Conservation (phyloP, 2,113 vertebrate genomes). For the Dromaius novaehollandiae region DNA sequence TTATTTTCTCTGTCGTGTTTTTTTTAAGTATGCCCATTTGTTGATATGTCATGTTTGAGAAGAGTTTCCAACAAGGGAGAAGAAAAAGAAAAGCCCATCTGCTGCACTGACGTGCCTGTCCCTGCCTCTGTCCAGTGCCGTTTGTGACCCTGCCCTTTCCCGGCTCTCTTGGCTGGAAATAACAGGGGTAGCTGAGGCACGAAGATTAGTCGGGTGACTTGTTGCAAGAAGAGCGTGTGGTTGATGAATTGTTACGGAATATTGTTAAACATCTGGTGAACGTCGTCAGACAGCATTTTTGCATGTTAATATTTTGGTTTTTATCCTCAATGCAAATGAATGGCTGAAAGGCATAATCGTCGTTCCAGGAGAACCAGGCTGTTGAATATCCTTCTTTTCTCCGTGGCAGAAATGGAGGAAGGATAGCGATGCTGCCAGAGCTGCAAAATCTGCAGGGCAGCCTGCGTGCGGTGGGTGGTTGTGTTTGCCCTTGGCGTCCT, state of each 20-base stretch:
- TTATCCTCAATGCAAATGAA: not conserved
- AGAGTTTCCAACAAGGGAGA: not conserved
- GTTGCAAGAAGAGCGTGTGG: not conserved
- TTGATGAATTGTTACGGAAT: not conserved
- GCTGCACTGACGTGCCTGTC: not conserved
- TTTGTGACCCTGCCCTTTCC: not conserved
- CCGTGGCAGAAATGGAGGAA: not conserved
- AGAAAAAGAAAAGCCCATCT: not conserved
- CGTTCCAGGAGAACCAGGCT: not conserved
- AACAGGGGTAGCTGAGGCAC: not conserved
- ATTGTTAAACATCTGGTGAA: not conserved
- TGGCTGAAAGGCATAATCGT: not conserved
- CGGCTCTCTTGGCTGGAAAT: not conserved
- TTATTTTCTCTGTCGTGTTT: not conserved
- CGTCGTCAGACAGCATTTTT: not conserved
- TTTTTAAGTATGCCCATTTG: not conserved
- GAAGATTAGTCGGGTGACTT: not conserved
- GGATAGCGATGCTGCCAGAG: not conserved
- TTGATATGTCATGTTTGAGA: not conserved
- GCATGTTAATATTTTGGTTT: not conserved
- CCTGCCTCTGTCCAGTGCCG: not conserved
- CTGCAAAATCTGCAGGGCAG: fast-evolving
- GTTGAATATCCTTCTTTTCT: not conserved
- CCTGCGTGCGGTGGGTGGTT: fast-evolving
- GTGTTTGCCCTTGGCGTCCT: not conserved